These are phyloP conservation scores for Electrona antarctica DNA, from an alignment of 2,113 vertebrate genomes.

Conservation along the genomic window DNA sequence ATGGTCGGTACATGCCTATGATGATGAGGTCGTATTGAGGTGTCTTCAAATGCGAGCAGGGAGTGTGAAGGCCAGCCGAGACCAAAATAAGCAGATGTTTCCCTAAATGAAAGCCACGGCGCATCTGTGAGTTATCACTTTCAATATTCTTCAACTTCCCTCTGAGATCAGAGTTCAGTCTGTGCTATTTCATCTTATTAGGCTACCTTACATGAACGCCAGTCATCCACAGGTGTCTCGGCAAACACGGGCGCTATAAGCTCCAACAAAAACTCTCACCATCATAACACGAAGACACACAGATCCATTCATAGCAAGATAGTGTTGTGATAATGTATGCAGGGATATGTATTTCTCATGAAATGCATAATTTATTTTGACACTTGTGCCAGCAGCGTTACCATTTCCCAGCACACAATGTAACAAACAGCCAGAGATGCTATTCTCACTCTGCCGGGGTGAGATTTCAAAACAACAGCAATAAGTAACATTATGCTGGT, in stretches of 20 bases:
- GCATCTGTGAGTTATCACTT: constrained; percentile 51
- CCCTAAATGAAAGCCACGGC: constrained; percentile 40
- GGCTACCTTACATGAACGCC: constrained; percentile 48
- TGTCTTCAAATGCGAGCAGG: not conserved
- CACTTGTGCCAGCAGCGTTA: constrained; percentile 68
- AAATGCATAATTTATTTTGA: constrained; percentile 74
- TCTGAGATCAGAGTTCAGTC: constrained; percentile 58
- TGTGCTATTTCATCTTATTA: constrained; percentile 60
- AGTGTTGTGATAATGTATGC: constrained; percentile 74
- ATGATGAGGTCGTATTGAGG: constrained; percentile 28
- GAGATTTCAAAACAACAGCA: constrained; percentile 68
- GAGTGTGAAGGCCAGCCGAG: constrained; percentile 14
- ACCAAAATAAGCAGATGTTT: constrained; percentile 30
- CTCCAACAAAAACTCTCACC: constrained; percentile 39
- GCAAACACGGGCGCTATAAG: constrained; percentile 25
- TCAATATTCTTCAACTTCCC: constrained; percentile 49
- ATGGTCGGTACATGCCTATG: constrained; percentile 3
- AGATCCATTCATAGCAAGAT: constrained; percentile 60
- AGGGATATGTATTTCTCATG: constrained; percentile 68
- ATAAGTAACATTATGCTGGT: constrained; percentile 36
- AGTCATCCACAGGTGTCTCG: constrained; percentile 62
- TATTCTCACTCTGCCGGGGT: constrained; percentile 58
- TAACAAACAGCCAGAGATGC: constrained; percentile 60
- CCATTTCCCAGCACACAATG: constrained; percentile 49
- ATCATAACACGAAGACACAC: constrained; percentile 69